Percentiles rank a stretch among this genome's conserved stretches.
These are phyloP conservation scores for Marmota monax DNA, from an alignment of 2,113 vertebrate genomes.

Conservation along the genomic window DNA sequence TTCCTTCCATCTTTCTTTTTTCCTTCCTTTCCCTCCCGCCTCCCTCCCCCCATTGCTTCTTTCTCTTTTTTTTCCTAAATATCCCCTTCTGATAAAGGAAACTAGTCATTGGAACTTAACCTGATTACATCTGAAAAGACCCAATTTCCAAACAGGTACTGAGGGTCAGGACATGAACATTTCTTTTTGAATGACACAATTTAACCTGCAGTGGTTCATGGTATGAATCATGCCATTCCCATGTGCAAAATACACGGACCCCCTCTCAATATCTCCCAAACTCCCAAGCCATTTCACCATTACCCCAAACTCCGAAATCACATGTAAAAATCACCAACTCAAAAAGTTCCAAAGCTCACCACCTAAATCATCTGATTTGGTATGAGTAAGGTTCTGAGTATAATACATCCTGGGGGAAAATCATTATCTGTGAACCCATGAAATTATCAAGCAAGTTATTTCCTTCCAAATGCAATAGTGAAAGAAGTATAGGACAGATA, in stretches of 20 bases:
- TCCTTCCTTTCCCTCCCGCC: no score
- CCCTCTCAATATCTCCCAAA: not conserved
- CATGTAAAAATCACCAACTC: not conserved
- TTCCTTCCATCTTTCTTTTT: no score
- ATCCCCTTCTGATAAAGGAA: not conserved
- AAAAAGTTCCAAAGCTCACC: not conserved
- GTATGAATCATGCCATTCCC: not conserved
- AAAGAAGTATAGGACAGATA: not conserved
- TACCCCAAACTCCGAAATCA: not conserved
- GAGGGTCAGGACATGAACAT: not conserved
- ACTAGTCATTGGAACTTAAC: not conserved
- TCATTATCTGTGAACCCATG: not conserved
- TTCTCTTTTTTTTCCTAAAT: no score
- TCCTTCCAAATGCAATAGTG: not conserved
- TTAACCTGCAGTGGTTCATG: not conserved
- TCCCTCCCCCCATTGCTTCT: no score
- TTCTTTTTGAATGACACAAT: not conserved
- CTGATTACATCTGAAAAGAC: not conserved
- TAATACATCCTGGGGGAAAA: not conserved
- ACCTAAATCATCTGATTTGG: not conserved
- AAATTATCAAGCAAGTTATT: not conserved
- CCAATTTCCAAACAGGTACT: not conserved
- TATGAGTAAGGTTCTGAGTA: not conserved
- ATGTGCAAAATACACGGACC: not conserved
- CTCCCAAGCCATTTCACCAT: not conserved